phyloP scores from a whole-genome alignment of 2,888 invertebrate genomes.

The Mesodorylaimus sp. region DNA sequence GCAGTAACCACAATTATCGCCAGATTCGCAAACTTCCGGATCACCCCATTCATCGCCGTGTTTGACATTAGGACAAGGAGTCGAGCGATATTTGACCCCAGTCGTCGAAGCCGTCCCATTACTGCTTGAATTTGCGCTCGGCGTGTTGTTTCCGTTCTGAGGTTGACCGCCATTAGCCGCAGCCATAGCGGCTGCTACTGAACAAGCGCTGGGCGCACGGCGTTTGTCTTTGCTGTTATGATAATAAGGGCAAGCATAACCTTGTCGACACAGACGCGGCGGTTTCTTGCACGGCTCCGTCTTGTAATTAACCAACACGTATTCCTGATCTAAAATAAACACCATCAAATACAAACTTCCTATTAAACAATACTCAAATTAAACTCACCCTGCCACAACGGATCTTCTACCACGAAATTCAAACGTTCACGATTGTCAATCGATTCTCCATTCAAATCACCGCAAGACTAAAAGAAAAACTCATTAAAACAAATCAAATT shows the following conservation, averaged over 20 bases:
- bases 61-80: constrained; percentile 95
- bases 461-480: constrained; percentile 1
- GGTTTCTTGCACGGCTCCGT: constrained; percentile 95
- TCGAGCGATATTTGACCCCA: constrained; percentile 44
- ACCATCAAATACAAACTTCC: not conserved
- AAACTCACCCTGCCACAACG: constrained; percentile 23
- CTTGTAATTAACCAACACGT: constrained; percentile 93
- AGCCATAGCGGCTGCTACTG: too few species aligned
- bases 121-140: too few species aligned
- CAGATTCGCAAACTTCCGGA: constrained; percentile 84
- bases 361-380: not conserved
- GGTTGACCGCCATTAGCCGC: too few species aligned
- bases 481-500: not conserved
- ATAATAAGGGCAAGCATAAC: constrained; percentile 98
- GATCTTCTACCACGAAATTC: constrained; percentile 24
- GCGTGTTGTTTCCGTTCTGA: too few species aligned
- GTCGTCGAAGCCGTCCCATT: too few species aligned
- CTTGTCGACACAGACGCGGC: constrained; percentile 87
- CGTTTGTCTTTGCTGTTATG: constrained; percentile 92
- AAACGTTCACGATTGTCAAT: constrained; percentile 15
- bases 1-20: constrained; percentile 87
- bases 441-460: not conserved
- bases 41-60: constrained; percentile 99
- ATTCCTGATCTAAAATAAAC: constrained; percentile 64
- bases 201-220: constrained; percentile 54